These are phyloP conservation scores for Lycaena phlaeas DNA, from an alignment of 2,888 invertebrate species.

Conservation along the genomic window DNA sequence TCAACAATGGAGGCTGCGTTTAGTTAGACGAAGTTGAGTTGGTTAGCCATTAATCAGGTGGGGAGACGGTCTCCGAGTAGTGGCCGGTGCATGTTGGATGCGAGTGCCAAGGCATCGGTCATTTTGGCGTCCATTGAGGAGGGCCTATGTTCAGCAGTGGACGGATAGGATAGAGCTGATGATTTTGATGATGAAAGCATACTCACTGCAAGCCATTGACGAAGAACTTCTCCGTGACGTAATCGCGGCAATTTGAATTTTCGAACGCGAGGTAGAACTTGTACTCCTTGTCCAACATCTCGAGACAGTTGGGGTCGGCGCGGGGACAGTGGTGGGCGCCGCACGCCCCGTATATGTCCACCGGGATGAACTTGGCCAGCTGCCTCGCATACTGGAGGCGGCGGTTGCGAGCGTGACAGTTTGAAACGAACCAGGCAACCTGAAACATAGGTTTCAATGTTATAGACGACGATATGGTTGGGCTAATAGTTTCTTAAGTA, in stretches of 20 bases:
- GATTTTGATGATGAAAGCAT: too few species aligned
- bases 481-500: too few species aligned
- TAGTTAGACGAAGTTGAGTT: too few species aligned
- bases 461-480: too few species aligned
- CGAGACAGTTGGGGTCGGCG: conserved; percentile 87
- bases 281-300: conserved; percentile 92
- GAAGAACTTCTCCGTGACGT: conserved; percentile 97
- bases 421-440: conserved; percentile 98
- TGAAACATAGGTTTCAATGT: conserved; percentile 29
- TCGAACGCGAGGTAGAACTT: conserved; percentile 98
- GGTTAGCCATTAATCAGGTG: too few species aligned
- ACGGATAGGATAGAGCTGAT: too few species aligned
- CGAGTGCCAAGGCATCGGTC: too few species aligned
- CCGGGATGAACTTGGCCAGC: conserved; percentile 87
- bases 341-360: conserved; percentile 94
- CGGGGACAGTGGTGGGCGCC: conserved; percentile 89
- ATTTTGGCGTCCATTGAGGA: too few species aligned
- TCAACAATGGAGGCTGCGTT: too few species aligned
- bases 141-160: too few species aligned
- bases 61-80: too few species aligned
- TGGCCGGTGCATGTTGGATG: too few species aligned
- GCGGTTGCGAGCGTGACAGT: conserved; percentile 94
- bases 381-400: conserved; percentile 90
- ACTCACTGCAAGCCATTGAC: conserved; percentile 92
- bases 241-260: conserved; percentile 96